Evolutionary conservation across 2,797 vertebrate genomes (phyloP).

Genomic region (Melanotaenia pygmaea): DNA sequence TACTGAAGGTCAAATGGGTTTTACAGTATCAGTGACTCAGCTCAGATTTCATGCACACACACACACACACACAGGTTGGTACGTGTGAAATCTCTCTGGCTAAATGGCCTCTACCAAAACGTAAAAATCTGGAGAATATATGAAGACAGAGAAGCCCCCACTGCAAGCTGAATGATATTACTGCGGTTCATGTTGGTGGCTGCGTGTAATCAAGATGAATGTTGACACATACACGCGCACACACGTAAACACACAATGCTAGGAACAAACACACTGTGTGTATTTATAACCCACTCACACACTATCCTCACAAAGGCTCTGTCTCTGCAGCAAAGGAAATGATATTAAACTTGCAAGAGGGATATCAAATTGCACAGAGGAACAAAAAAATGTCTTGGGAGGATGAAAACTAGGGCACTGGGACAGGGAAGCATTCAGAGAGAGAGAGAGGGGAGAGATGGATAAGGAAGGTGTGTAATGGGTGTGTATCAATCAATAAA

Average conservation of each 20-base stretch:
- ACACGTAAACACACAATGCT: slow-evolving; percentile 18
- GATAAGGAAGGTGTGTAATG: slow-evolving; percentile 18
- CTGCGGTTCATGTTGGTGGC: slow-evolving; percentile 24
- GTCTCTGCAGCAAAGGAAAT: slow-evolving; percentile 70
- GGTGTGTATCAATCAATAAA: slow-evolving; percentile 35
- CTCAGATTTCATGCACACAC: slow-evolving; percentile 11
- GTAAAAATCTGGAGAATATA: slow-evolving; percentile 15
- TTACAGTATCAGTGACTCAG: slow-evolving; percentile 8
- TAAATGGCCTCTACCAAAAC: neutral
- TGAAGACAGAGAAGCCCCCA: slow-evolving; percentile 14
- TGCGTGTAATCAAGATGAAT: slow-evolving; percentile 68
- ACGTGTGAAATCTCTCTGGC: neutral
- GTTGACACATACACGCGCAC: slow-evolving; percentile 27
- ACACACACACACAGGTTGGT: neutral
- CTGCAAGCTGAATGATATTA: slow-evolving; percentile 41
- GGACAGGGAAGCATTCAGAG: slow-evolving; percentile 67
- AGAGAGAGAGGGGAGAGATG: slow-evolving; percentile 14
- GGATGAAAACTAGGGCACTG: slow-evolving; percentile 81
- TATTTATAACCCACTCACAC: slow-evolving; percentile 64
- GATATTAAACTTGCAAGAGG: slow-evolving; percentile 84
- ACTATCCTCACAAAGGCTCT: slow-evolving; percentile 45
- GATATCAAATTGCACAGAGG: slow-evolving; percentile 78
- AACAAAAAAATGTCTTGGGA: slow-evolving; percentile 67
- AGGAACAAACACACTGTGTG: slow-evolving; percentile 34
- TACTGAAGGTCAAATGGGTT: neutral